Conservation (phyloP, 2,888 invertebrate genomes). For the Dichetophora obliterata region DNA sequence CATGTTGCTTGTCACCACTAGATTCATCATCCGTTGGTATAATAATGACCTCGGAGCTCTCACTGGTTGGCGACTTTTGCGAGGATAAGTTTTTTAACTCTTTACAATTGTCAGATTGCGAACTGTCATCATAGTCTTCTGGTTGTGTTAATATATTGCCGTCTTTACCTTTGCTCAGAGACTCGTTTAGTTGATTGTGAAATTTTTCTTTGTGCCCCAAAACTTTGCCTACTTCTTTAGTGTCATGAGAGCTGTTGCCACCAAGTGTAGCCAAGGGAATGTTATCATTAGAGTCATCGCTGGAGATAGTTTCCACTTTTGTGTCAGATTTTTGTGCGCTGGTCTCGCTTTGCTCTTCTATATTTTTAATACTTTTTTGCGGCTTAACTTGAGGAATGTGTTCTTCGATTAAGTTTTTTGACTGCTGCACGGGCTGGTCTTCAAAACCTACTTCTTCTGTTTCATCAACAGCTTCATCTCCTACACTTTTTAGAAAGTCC, state of each 20-base stretch:
- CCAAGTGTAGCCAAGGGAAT: constrained; percentile 58
- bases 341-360: neutral
- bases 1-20: constrained; percentile 44
- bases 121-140: neutral
- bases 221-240: constrained; percentile 54
- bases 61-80: constrained; percentile 46
- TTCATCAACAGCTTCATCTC: constrained; percentile 43
- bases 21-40: constrained; percentile 56
- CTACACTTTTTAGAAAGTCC: constrained; percentile 64
- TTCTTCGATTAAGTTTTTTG: neutral
- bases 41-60: constrained; percentile 54
- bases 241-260: constrained; percentile 52
- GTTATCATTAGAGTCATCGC: constrained; percentile 67
- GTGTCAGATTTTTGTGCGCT: constrained; percentile 39
- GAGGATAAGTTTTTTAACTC: neutral
- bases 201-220: constrained; percentile 33
- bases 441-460: constrained; percentile 40
- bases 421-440: neutral
- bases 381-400: too few species aligned
- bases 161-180: constrained; percentile 42
- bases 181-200: constrained; percentile 52
- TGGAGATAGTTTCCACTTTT: constrained; percentile 58
- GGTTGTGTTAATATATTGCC: neutral
- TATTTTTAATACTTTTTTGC: neutral
- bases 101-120: neutral